Conservation (phyloP, 2,797 vertebrate species). For the Chiroxiphia lanceolata region DNA sequence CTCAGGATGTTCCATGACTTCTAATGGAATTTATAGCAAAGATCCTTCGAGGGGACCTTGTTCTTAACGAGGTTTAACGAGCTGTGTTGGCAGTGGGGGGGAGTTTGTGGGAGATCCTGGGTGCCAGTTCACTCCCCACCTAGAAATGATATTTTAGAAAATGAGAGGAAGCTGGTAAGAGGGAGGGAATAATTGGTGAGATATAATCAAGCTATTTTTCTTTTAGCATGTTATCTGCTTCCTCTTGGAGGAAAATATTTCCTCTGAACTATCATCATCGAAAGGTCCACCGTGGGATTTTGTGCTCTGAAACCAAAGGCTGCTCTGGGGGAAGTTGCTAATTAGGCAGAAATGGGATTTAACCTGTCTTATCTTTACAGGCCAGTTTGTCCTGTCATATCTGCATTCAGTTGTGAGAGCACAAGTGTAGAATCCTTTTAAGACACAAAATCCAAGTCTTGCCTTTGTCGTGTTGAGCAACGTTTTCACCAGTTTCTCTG, state of each 20-base stretch:
- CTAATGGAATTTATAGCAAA: background rate
- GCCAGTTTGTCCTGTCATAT: slow-evolving; percentile 45
- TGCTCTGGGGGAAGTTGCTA: slow-evolving; percentile 31
- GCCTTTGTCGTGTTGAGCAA: background rate
- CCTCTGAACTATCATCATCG: background rate
- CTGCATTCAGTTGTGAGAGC: background rate
- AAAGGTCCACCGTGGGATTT: background rate
- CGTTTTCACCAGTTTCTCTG: background rate
- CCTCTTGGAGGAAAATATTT: slow-evolving; percentile 47
- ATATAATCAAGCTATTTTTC: slow-evolving; percentile 1
- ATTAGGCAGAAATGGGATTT: slow-evolving; percentile 35
- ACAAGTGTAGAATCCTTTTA: background rate
- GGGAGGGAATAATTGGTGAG: slow-evolving; percentile 17
- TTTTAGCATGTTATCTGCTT: slow-evolving; percentile 41
- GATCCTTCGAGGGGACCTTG: background rate
- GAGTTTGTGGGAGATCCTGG: background rate
- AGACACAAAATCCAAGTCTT: background rate
- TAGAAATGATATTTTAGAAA: background rate
- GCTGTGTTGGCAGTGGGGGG: background rate
- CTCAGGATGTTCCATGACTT: background rate
- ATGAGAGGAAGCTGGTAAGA: slow-evolving; percentile 13
- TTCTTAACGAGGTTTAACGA: background rate
- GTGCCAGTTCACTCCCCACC: background rate
- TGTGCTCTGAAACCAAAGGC: background rate
- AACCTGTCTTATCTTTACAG: slow-evolving; percentile 37